Conservation (phyloP, 1,140 invertebrate genomes). For the Megalopta genalis region DNA sequence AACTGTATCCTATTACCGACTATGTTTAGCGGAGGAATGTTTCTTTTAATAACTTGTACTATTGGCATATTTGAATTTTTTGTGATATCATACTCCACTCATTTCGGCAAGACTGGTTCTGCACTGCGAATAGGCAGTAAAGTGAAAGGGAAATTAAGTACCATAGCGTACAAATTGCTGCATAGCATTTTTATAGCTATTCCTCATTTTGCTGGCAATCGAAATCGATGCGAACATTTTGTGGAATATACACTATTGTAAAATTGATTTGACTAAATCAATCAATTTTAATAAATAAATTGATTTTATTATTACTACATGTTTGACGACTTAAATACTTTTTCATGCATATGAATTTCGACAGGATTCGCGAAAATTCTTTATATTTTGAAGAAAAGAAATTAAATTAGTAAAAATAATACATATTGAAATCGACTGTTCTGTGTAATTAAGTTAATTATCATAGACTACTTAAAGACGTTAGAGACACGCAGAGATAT, state of each 20-base stretch:
- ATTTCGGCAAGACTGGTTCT: conserved; percentile 25
- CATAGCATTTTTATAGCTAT: neutral
- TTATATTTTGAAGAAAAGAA: too few relatives aligned
- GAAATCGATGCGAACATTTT: neutral
- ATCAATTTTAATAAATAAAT: too few relatives aligned
- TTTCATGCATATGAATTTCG: neutral
- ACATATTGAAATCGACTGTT: too few relatives aligned
- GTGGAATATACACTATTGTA: neutral
- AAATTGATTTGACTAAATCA: neutral
- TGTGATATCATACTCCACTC: neutral
- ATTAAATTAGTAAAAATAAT: too few relatives aligned
- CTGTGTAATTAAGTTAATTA: too few relatives aligned
- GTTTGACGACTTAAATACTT: neutral
- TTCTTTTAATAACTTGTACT: too few relatives aligned
- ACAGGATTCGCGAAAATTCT: too few relatives aligned
- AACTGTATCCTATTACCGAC: too few relatives aligned
- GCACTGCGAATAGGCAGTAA: neutral
- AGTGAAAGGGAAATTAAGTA: conserved; percentile 51
- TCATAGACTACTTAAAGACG: too few relatives aligned
- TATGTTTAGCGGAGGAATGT: too few relatives aligned
- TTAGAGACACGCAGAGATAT: too few relatives aligned
- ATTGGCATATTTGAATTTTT: neutral
- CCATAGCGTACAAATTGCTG: conserved; percentile 33
- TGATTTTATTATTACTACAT: neutral
- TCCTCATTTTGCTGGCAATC: conserved; percentile 2